These are phyloP conservation scores for Saxidomus purpurata DNA, from an alignment of 1,140 invertebrate genomes.

Conservation along the genomic window DNA sequence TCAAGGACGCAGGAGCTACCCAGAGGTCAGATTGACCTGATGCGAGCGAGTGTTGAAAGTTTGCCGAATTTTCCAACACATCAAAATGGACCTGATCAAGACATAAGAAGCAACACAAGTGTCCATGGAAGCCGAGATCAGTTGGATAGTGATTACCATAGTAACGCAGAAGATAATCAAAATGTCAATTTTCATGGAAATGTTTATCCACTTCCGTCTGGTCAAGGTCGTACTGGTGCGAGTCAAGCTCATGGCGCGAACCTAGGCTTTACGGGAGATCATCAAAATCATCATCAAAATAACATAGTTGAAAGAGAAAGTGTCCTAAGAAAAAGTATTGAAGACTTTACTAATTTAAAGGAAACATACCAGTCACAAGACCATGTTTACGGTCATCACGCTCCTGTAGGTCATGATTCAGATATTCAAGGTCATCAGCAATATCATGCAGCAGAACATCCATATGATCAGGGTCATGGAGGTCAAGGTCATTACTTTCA, in stretches of 20 bases:
- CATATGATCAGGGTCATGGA: conserved; percentile 47
- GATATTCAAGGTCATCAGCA: conserved; percentile 52
- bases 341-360: conserved; percentile 47
- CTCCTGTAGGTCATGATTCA: neutral
- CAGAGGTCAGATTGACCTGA: conserved; percentile 22
- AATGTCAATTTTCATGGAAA: conserved; percentile 44
- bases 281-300: conserved; percentile 14
- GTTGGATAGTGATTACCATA: conserved; percentile 63
- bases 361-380: conserved; percentile 18
- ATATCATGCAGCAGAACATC: conserved; percentile 55
- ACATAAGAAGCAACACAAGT: conserved; percentile 25
- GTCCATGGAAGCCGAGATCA: conserved; percentile 44
- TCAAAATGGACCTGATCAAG: conserved; percentile 6
- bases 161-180: conserved; percentile 25
- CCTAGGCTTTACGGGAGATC: neutral
- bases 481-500: conserved; percentile 52
- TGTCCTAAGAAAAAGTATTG: conserved; percentile 43
- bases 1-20: conserved; percentile 57
- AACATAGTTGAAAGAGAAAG: conserved; percentile 36
- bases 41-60: conserved; percentile 53
- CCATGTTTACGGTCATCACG: conserved; percentile 8
- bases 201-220: conserved; percentile 37
- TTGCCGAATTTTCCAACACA: conserved; percentile 39
- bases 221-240: conserved; percentile 16
- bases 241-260: neutral